Conservation (phyloP, 2,113 vertebrate species). For the Smithornis capensis region DNA sequence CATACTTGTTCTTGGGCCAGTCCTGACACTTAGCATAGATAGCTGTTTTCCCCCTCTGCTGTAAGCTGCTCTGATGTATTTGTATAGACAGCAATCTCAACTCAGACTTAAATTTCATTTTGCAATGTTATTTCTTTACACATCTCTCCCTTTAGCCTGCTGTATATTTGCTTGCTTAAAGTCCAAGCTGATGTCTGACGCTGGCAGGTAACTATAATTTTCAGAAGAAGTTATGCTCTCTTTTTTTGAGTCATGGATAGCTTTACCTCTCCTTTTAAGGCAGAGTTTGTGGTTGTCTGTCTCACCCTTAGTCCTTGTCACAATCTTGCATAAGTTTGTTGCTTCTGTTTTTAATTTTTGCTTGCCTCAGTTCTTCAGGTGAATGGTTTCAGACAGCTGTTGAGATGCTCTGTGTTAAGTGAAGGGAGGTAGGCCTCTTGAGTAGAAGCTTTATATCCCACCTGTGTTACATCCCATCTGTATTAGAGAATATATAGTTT, state of each 20-base stretch:
- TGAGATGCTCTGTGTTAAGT: neutral
- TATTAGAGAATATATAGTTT: neutral
- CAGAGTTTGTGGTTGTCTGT: neutral
- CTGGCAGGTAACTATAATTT: conserved; percentile 45
- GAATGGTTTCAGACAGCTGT: neutral
- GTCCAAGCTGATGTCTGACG: neutral
- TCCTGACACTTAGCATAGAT: neutral
- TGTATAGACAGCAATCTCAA: neutral
- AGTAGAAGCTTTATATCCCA: neutral
- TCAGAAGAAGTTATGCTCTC: neutral
- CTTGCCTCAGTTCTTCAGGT: neutral
- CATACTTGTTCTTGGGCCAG: neutral
- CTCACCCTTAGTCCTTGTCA: neutral
- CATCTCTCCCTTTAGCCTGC: neutral
- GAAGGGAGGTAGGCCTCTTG: neutral
- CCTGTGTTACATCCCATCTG: neutral
- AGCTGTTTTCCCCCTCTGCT: neutral
- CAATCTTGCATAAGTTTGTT: neutral
- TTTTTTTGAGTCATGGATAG: neutral
- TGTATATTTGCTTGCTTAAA: neutral
- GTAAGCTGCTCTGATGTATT: neutral
- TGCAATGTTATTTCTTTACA: neutral
- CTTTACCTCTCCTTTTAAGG: neutral
- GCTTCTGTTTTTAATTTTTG: neutral
- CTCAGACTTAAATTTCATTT: neutral